Base-by-base conservation (phyloP, 1,140 invertebrate genomes). In the Rhyzopertha dominica region DNA sequence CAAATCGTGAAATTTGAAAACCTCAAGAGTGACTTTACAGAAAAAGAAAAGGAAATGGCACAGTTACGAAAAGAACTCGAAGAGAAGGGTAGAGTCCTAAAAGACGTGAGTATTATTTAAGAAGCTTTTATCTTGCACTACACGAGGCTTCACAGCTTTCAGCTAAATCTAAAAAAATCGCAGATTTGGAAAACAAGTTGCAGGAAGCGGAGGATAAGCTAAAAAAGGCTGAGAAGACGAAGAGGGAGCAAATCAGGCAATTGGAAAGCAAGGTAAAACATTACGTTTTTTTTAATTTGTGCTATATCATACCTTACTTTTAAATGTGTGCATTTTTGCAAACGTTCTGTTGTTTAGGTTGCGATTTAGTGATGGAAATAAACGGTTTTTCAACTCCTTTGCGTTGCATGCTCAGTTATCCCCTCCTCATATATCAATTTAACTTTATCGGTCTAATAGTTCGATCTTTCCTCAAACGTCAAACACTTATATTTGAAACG, bases 191-290 rank as follows among this genome's bases (percentile, higher is more conserved):
- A 62, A 76, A 74, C 51, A 74, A 75, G 67, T 24, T 78, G 10
- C 77, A 75, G 59, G 77, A 79, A 43, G 48, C 65, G 7, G 78
- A 81, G 59, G 78, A 81, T 23, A 79, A 77, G 63, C 70, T 70
- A 30, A 80, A 75, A 53, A 71, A 74, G 48, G 70, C 66, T 30
- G 79, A 83, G 53, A 76, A 74, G 59, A 61, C 69, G 9, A 73
- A 76, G 39, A 81, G 79, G 63, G 76, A 79, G 43, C 72, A 75
- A 56, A 71, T 79, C 19, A 57, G 72, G 20, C 75, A 77, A 62
- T 63, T 80, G 51, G 76, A 80, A 62, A 75, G 74, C 69, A 76
- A 79, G 67, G 76, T 78, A 63, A 52, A 42, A 32, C 32, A 44
- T 18, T 24, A 13, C 9, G 1, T 9, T 13, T 7, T 45, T 20